These are phyloP conservation scores for Sternarchorhynchus goeldii DNA, from an alignment of 2,797 vertebrate species.

Conservation along the genomic window DNA sequence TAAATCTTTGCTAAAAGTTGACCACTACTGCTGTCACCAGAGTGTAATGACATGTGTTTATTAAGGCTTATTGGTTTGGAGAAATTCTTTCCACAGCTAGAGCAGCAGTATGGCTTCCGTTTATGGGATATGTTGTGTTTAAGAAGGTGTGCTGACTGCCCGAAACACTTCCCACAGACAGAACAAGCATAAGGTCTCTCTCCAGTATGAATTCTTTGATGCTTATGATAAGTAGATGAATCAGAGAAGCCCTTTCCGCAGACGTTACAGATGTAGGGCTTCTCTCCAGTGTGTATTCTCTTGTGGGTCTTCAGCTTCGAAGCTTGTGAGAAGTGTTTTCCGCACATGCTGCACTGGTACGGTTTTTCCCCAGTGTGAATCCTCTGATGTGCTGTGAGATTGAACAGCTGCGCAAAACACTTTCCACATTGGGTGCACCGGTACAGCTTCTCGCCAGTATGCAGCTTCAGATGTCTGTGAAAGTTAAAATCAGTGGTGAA, in stretches of 20 bases:
- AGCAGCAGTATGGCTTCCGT: conserved; percentile 23
- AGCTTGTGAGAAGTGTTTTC: neutral
- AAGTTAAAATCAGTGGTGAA: neutral
- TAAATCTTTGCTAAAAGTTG: too few species aligned
- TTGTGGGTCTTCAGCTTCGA: conserved; percentile 18
- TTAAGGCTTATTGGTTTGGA: conserved; percentile 6
- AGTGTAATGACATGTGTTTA: neutral
- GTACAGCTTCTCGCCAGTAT: neutral
- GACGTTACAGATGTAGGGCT: conserved; percentile 31
- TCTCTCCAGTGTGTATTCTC: conserved; percentile 32
- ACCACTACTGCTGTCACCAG: too few species aligned
- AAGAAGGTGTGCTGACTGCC: conserved; percentile 1
- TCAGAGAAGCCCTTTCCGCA: conserved; percentile 33
- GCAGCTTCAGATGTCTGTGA: too few species aligned
- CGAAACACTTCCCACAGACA: conserved; percentile 15
- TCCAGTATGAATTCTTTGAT: neutral
- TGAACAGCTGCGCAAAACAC: neutral
- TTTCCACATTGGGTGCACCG: neutral
- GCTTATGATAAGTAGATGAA: neutral
- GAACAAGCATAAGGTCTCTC: conserved; percentile 24
- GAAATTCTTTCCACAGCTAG: conserved; percentile 15
- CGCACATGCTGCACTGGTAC: neutral
- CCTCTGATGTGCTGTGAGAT: neutral
- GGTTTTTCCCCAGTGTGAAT: neutral
- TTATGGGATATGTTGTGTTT: neutral